Evolutionary conservation across 1,140 invertebrate genomes (phyloP), one percentile per base, ranked within the genome.

Genomic region (Panulirus ornatus): DNA sequence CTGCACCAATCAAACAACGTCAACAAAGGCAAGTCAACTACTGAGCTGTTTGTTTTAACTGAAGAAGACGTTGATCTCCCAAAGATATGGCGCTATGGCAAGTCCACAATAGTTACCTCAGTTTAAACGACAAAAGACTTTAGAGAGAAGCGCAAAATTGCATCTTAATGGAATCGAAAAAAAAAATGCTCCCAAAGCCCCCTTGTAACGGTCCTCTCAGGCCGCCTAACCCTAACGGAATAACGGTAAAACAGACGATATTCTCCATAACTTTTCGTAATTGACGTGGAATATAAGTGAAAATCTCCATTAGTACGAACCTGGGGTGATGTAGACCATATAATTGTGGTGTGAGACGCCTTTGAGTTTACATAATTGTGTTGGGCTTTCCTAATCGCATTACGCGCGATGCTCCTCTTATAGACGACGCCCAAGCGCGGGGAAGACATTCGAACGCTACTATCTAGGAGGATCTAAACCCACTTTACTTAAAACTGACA

Each of bases 341-440:
- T 66, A 66, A 66, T 66, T 66, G 58, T 27, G 58, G 58, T 66
- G 58, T 66, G 58, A 66, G 58, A 66, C 58, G 27, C 27, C n/a
- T 66, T 27, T 27, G 58, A 66, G 58, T 66, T 66, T 66, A 66
- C 58, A 66, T 66, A 66, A 66, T 66, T 66, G 34, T 42, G 73
- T 44, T 76, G n/a, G 38, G 34, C 42, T 42, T 75, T 40, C 27
- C 42, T 76, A 75, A 44, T 75, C 40, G 36, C 16, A 75, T 66
- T 75, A 42, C 73, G 16, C 40, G 22, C 75, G 40, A 42, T 75
- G n/a, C 40, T 76, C 36, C 2, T 76, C 75, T 76, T 66, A 30
- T 30, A 22, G n/a, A 66, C 58, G 58, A 66, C n/a, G 22, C 0
- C 9, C 54, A n/a, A 27, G 30, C n/a, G 14, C 27, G n/a, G 5